Percentiles rank a stretch among this genome's conserved stretches.
Evolutionary conservation across 1,140 invertebrate genomes (phyloP).

Genomic region (Drosophila littoralis): DNA sequence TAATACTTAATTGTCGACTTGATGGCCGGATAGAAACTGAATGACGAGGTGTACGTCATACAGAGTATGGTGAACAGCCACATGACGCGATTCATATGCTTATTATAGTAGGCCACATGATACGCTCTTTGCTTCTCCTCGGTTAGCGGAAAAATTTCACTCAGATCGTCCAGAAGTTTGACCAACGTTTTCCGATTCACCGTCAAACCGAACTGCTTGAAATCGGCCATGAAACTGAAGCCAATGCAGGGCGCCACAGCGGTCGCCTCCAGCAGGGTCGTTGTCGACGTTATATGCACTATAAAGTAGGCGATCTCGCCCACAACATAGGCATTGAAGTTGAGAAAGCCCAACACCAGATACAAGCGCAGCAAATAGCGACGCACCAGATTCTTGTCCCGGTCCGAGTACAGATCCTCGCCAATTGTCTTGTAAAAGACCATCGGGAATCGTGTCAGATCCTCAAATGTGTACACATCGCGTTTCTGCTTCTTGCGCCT

Average conservation of each 20-base stretch:
- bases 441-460: slow-evolving; percentile 63
- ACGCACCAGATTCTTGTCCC: slow-evolving; percentile 56
- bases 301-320: slow-evolving; percentile 72
- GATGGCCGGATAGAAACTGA: slow-evolving; percentile 74
- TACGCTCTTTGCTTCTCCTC: slow-evolving; percentile 42
- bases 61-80: slow-evolving; percentile 66
- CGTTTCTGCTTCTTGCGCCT: slow-evolving; percentile 36
- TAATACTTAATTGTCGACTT: slow-evolving; percentile 69
- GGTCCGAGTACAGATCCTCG: slow-evolving; percentile 67
- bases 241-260: slow-evolving; percentile 73
- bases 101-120: slow-evolving; percentile 57
- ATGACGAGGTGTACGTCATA: slow-evolving; percentile 73
- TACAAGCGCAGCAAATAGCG: slow-evolving; percentile 57
- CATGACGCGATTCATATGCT: slow-evolving; percentile 68
- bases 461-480: slow-evolving; percentile 58
- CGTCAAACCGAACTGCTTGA: slow-evolving; percentile 68
- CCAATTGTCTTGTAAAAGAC: slow-evolving; percentile 74
- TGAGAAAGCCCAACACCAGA: slow-evolving; percentile 62
- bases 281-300: slow-evolving; percentile 66
- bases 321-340: slow-evolving; percentile 71
- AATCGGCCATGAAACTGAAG: slow-evolving; percentile 75
- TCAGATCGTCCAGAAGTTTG: slow-evolving; percentile 57
- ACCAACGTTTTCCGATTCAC: slow-evolving; percentile 51
- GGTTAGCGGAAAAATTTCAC: slow-evolving; percentile 56
- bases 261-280: slow-evolving; percentile 66